These are phyloP conservation scores for Gymnobelideus leadbeateri DNA, from an alignment of 2,113 vertebrate genomes.

Conservation along the genomic window DNA sequence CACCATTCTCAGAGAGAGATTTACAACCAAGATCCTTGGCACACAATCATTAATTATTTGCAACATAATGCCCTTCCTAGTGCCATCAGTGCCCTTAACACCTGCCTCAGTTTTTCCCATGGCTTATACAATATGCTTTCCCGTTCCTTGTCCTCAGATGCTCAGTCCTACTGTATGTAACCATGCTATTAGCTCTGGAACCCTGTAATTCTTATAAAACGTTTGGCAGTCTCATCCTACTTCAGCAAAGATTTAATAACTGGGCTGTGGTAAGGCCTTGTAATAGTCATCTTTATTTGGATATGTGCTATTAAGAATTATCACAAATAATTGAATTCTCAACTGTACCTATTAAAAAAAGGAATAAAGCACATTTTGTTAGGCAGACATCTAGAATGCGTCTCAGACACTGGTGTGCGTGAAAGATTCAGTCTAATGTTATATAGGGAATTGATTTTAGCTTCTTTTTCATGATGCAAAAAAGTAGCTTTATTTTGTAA, in stretches of 20 bases:
- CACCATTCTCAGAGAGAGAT: slow-evolving; percentile 32
- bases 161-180: not conserved
- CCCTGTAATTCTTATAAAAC: slow-evolving; percentile 58
- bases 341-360: slow-evolving; percentile 67
- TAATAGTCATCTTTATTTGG: slow-evolving; percentile 65
- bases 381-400: not conserved
- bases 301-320: slow-evolving; percentile 70
- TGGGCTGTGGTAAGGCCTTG: slow-evolving; percentile 49
- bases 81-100: not conserved
- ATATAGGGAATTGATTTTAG: not conserved
- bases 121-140: not conserved
- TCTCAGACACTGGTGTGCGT: not conserved
- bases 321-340: slow-evolving; percentile 71
- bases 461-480: not conserved
- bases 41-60: not conserved
- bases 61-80: not conserved
- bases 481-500: slow-evolving; percentile 11
- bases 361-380: not conserved
- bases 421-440: not conserved
- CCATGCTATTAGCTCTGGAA: slow-evolving; percentile 19
- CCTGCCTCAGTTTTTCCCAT: slow-evolving; percentile 1
- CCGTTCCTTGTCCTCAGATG: not conserved
- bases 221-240: slow-evolving; percentile 41
- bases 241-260: slow-evolving; percentile 71
- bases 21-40: not conserved